Evolutionary conservation across 2,113 vertebrate species (phyloP), one percentile per base, ranked within the genome.

Genomic region (Saimiri boliviensis): DNA sequence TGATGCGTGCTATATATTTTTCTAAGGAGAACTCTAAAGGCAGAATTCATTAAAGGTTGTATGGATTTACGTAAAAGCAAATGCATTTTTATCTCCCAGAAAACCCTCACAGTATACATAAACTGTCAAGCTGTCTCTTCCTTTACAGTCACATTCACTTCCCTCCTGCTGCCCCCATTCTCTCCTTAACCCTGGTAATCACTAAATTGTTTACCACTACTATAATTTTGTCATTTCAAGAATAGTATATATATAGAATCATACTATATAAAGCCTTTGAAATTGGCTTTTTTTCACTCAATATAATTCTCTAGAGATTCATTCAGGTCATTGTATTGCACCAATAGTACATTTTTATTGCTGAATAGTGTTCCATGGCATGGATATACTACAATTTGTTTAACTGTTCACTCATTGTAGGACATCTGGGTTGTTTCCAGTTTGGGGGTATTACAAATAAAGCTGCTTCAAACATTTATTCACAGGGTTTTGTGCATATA

Each of bases 41-140:
- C 20, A 47, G 21, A 79, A 93, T n/a, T 30, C 12, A 49, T 84
- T 52, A 66, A 94, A 81, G 1, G 40, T 1, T 70, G 14, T 30
- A 77, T 21, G 3, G 49, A 76, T 91, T 91, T 87, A n/a, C 70
- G 23, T 86, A 77, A 84, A 92, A 92, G 27, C 42, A 89, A 94
- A 89, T 56, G 21, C 5, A 56, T 63, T 42, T 83, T 80, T 70
- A 35, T 3, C 21, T 42, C 27, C 12, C 37, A 68, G n/a, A 42
- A 71, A 70, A 23, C 1, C 14, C 3, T n/a, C 20, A 60, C 16
- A 70, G 17, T 45, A 37, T 17, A 32, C 16, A 60, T 45, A 87
- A 89, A 8, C 17, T 27, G 9, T 70, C 35, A 82, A n/a, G 7
- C 58, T 77, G n/a, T 3, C 45, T 32, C 12, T 32, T 63, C 25